Base-by-base conservation (phyloP, 2,797 vertebrate genomes). In the Eleutherodactylus coqui region DNA sequence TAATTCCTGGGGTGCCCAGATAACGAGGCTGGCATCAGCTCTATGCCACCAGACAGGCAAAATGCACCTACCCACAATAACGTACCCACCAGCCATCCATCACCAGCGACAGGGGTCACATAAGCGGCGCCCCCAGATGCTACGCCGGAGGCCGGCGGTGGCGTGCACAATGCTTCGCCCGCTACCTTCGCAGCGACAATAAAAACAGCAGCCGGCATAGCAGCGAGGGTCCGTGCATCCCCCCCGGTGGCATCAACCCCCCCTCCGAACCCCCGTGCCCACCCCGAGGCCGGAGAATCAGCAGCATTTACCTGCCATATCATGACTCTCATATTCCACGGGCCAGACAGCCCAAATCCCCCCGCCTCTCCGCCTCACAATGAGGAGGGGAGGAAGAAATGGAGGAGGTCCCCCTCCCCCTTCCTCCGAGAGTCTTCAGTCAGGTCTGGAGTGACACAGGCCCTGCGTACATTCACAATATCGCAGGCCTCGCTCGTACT, bases 291-390 rank as follows among this genome's bases (percentile, higher is more conserved):
- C 8, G 75, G 14, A 41, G 21, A 29, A 29, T n/a, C 53, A 49
- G 78, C 78, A 47, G 51, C 85, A 67, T 83, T 87, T 87, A 87
- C 85, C 85, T 87, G 49, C 73, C 80, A 83, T 72, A 75, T 79
- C 75, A 70, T 62, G 75, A 62, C 86, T 83, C 34, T 21, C 29
- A 49, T 13, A 60, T 53, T 79, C 84, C 62, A n/a, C 49, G 75
- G 85, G 86, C 64, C 86, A 83, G 82, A 82, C 75, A 67, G 67
- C 79, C 79, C 69, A 36, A 81, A 45, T 51, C 80, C 81, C 81
- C 75, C 36, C 75, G 38, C 76, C 77, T 13, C 64, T 47, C 55
- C 45, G 29, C 62, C 67, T 41, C 76, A 64, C 51, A 70, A 67
- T 34, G 8, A 62, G 53, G 79, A 34, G 72, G 79, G 78, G 55